Conservation (phyloP, 2,797 vertebrate genomes). For the Lithobates pipiens region DNA sequence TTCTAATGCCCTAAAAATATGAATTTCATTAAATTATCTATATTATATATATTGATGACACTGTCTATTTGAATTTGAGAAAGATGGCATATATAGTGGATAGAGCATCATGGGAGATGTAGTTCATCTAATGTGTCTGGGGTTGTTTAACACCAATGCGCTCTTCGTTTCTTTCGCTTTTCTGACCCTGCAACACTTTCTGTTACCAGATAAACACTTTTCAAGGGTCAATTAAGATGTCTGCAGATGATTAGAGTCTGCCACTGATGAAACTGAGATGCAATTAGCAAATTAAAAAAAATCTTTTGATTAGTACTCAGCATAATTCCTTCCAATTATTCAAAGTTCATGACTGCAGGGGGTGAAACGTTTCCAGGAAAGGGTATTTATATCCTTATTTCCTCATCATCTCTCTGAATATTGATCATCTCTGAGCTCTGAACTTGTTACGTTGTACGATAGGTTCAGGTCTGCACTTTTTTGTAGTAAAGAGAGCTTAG, state of each 20-base stretch:
- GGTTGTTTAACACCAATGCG: neutral
- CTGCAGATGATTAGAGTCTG: slow-evolving; percentile 84
- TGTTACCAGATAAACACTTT: slow-evolving; percentile 74
- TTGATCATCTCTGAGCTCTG: slow-evolving; percentile 74
- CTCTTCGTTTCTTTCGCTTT: slow-evolving; percentile 59
- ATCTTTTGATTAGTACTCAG: slow-evolving; percentile 84
- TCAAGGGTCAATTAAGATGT: slow-evolving; percentile 84
- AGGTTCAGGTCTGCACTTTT: neutral
- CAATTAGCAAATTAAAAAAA: slow-evolving; percentile 82
- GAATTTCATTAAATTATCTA: too few relatives aligned
- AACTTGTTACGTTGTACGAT: slow-evolving; percentile 74
- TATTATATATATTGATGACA: neutral
- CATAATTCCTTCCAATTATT: slow-evolving; percentile 86
- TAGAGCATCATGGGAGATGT: slow-evolving; percentile 6
- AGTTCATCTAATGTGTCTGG: neutral
- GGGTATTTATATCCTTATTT: slow-evolving; percentile 82
- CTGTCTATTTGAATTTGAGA: neutral
- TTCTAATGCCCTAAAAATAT: too few relatives aligned
- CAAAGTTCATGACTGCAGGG: slow-evolving; percentile 85
- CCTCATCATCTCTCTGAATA: slow-evolving; percentile 78
- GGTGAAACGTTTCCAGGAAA: slow-evolving; percentile 82
- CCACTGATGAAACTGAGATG: slow-evolving; percentile 83
- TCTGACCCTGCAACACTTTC: slow-evolving; percentile 71
- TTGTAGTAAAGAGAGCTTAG: neutral
- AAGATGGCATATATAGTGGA: neutral